These are phyloP conservation scores for Scaptodrosophila lebanonensis DNA, from an alignment of 1,140 invertebrate genomes.

Conservation along the genomic window DNA sequence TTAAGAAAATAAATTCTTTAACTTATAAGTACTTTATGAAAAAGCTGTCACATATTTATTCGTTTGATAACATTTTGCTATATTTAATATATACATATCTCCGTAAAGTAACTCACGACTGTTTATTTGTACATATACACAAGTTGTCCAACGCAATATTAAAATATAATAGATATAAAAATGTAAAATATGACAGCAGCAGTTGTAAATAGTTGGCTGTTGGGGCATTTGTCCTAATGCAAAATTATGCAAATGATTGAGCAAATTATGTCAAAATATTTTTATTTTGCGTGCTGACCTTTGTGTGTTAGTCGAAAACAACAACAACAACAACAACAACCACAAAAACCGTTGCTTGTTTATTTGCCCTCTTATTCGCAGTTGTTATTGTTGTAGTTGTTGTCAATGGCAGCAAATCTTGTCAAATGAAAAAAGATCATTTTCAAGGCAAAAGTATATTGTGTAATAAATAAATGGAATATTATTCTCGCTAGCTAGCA, in stretches of 20 bases:
- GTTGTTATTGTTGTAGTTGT: slow-evolving; percentile 12
- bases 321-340: slow-evolving; percentile 18
- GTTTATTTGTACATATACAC: no score
- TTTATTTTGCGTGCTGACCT: slow-evolving; percentile 49
- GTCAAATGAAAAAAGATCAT: slow-evolving; percentile 67
- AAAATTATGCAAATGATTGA: slow-evolving; percentile 74
- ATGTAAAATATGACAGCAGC: slow-evolving; percentile 1
- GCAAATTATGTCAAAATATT: slow-evolving; percentile 66
- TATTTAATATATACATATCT: no score
- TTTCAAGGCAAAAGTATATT: slow-evolving; percentile 37
- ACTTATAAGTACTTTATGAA: no score
- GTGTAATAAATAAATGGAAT: slow-evolving; percentile 22
- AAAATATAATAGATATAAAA: slow-evolving; percentile 20
- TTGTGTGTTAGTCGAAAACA: no score
- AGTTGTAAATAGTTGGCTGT: background rate
- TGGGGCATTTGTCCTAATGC: slow-evolving; percentile 43
- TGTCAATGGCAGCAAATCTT: slow-evolving; percentile 55
- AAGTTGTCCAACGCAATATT: no score
- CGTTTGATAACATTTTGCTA: no score
- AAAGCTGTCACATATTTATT: no score
- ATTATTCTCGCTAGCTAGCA: slow-evolving; percentile 1
- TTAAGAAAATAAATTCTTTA: no score
- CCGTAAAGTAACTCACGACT: no score
- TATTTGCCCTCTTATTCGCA: no score
- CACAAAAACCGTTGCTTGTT: background rate